Percentiles rank a stretch among this genome's conserved stretches.
phyloP scores from a whole-genome alignment of 2,797 vertebrate genomes.

The Fringilla coelebs region DNA sequence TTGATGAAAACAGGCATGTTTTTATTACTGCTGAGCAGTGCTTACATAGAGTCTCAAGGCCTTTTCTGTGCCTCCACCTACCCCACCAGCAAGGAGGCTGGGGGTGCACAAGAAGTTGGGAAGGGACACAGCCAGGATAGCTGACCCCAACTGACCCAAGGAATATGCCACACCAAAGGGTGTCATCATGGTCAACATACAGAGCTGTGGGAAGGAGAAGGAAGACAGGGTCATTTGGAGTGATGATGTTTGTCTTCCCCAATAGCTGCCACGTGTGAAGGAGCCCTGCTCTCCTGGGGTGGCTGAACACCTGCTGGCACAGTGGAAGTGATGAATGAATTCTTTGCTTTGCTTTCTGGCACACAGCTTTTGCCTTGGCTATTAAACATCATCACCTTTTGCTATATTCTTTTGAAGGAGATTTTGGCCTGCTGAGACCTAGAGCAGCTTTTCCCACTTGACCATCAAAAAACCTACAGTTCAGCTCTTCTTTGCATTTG shows the following conservation, averaged over 20 bases:
- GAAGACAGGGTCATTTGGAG: fast-evolving
- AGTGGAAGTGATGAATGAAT: not conserved
- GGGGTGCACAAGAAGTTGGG: not conserved
- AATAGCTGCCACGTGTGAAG: not conserved
- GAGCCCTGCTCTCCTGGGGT: not conserved
- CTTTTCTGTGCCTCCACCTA: not conserved
- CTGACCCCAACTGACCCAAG: not conserved
- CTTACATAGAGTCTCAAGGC: not conserved
- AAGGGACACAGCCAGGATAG: not conserved
- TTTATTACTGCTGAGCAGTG: not conserved
- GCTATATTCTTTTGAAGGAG: not conserved
- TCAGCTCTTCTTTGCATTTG: not conserved
- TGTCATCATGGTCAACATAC: not conserved
- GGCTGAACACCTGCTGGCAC: not conserved
- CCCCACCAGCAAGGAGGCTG: not conserved
- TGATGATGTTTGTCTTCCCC: not conserved
- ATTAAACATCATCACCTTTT: not conserved
- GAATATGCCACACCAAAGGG: not conserved
- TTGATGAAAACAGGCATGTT: not conserved
- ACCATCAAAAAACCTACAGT: not conserved
- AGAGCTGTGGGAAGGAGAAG: not conserved
- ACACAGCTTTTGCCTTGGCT: not conserved
- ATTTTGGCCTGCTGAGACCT: not conserved
- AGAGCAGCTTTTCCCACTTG: not conserved
- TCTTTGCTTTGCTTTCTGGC: not conserved